Evolutionary conservation across 1,140 invertebrate genomes (phyloP), one percentile per base, ranked within the genome.

Genomic region (Callitettix versicolor): DNA sequence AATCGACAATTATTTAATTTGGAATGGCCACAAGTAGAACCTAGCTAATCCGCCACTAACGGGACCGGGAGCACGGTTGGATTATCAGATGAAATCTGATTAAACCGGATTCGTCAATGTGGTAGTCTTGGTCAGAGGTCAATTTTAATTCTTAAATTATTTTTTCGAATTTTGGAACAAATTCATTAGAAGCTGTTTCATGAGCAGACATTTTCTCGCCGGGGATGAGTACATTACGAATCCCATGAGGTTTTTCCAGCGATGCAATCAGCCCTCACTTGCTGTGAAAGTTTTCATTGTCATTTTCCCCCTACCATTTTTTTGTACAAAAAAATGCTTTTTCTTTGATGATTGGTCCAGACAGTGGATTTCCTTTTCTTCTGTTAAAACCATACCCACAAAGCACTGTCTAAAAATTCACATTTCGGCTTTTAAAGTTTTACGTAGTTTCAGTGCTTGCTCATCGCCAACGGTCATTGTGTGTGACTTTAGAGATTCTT

Each of bases 161-260:
- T 15, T 62, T 57, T 21, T 34, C 34, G 38, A 62, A 54, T 33
- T 49, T 49, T 3, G 22, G 36, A 33, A 50, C 46, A 44, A 58
- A 60, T 44, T 58, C 38, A 34, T 60, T 42, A 11, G 51, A 54
- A 21, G 58, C 60, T 54, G 53, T 52, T 3, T 46, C 22, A 53
- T 62, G 30, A 9, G 57, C 60, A 9, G 60, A 61, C 46, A 63
- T 52, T 44, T 55, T 59, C 54, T 62, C 58, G 7, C 60, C 60
- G 49, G 24, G 30, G 1, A 60, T 53, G 15, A 47, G 41, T 21
- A 58, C 53, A 7, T 15, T 21, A 24, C 49, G 49, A 26, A 57
- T 43, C 17, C 55, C 49, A 42, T 57, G 49, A 3, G 26, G n/a
- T 57, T 50, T 43, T 57, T 57, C 38, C 48, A 57, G 20, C 24